Percentiles rank a stretch among this genome's conserved stretches.
Conservation (phyloP, 2,888 invertebrate genomes). For the Willowsia nigromaculata region DNA sequence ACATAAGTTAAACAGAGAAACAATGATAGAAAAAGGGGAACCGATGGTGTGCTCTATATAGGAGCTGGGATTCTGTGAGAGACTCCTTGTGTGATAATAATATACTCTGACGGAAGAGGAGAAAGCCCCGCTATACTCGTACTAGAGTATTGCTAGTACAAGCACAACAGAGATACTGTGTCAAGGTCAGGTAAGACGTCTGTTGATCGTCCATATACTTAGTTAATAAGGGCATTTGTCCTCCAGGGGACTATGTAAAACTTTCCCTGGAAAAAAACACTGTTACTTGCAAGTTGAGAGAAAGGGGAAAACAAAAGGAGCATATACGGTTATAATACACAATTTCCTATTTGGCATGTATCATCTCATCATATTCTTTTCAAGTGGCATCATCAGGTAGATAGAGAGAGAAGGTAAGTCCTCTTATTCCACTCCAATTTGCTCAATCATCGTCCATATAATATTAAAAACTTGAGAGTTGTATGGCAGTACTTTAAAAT, state of each 20-base stretch:
- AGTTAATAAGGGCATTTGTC: constrained; percentile 13
- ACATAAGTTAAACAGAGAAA: neutral
- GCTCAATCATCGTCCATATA: neutral
- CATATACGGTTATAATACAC: neutral
- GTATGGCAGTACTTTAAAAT: no score
- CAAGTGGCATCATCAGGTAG: neutral
- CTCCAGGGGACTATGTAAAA: constrained; percentile 41
- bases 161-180: constrained; percentile 58
- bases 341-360: neutral
- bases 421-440: constrained; percentile 21
- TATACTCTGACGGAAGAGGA: constrained; percentile 4
- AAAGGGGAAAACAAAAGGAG: neutral
- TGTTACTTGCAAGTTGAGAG: neutral
- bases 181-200: constrained; percentile 66
- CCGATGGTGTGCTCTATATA: neutral
- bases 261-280: neutral
- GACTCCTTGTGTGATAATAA: neutral
- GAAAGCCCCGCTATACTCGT: neutral
- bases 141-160: neutral
- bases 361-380: neutral
- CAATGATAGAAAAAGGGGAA: neutral
- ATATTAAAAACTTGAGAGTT: neutral
- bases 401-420: neutral
- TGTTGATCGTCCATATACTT: constrained; percentile 30
- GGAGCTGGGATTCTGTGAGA: neutral